Evolutionary conservation across 37 sponge, comb jelly and placozoan genomes (phyloP), one percentile per base, ranked within the genome.

Genomic region (Crambe crambe): DNA sequence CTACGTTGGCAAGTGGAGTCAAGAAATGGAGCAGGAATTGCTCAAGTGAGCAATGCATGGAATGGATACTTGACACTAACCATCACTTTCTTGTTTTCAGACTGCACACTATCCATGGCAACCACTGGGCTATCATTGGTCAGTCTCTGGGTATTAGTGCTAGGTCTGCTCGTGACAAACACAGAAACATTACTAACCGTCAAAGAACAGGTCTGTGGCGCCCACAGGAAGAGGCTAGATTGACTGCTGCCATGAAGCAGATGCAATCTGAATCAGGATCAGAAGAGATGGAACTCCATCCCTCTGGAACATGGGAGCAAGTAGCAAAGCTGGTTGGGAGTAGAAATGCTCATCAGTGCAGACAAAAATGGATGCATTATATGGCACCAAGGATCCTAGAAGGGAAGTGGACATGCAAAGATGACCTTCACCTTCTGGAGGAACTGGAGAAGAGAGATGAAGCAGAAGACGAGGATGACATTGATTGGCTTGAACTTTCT

Each of bases 41-140:
- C 12, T 47, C 10, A 47, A 12, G 51, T 47, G 51, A 47, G 51
- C n/a, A n/a, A n/a, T 47, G 51, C 51, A 47, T 47, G 51, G 51
- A 6, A 47, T 47, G n/a, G n/a, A n/a, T n/a, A n/a, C n/a, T n/a
- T n/a, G n/a, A n/a, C n/a, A n/a, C n/a, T n/a, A n/a, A n/a, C n/a
- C n/a, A n/a, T n/a, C n/a, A n/a, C n/a, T n/a, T n/a, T n/a, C n/a
- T n/a, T n/a, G n/a, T 44, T 4, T 38, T 2, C 64, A 87, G 82
- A 54, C 37, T 81, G 56, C 73, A 81, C 56, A 42, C 8, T 44
- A 56, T 81, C 23, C 83, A 90, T 76, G 87, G 87, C 27, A 91
- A 81, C 72, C 57, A 70, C 18, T 91, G 91, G 91, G 36, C 21
- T 2, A 36, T 8, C 21, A 87, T 91, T 61, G 91, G 87, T 18